A percentile compares a stretch with the other conserved stretches of the same genome.
Evolutionary conservation across 2,113 vertebrate genomes (phyloP).

Genomic region (Podarcis cretensis): DNA sequence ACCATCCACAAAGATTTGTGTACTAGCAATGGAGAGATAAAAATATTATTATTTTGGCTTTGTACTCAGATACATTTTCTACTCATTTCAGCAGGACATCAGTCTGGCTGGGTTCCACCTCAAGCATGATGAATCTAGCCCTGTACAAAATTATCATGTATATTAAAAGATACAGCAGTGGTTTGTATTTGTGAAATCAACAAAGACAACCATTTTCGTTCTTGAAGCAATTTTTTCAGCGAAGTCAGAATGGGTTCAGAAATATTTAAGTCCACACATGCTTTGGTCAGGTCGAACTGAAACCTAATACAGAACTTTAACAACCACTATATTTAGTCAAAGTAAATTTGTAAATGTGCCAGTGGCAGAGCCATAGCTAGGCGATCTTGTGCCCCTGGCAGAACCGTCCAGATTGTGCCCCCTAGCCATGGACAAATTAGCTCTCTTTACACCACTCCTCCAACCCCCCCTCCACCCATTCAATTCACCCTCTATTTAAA

Average conservation of each 20-base stretch:
- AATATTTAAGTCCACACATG: slow-evolving; percentile 21
- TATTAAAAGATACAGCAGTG: slow-evolving; percentile 18
- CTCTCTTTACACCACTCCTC: too few relatives aligned
- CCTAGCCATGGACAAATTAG: too few relatives aligned
- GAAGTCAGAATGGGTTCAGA: slow-evolving; percentile 29
- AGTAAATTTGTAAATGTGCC: too few relatives aligned
- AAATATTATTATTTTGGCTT: not conserved
- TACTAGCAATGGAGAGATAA: not conserved
- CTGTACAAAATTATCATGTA: slow-evolving; percentile 1
- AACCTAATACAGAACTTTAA: not conserved
- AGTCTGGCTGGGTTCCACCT: not conserved
- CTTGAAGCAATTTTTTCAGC: slow-evolving; percentile 32
- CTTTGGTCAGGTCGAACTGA: slow-evolving; percentile 6
- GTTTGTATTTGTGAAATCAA: not conserved
- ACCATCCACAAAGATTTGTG: not conserved
- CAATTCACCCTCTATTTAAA: too few relatives aligned
- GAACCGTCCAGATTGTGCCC: too few relatives aligned
- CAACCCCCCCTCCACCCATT: too few relatives aligned
- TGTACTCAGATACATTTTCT: not conserved
- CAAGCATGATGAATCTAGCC: not conserved
- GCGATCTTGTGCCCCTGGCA: too few relatives aligned
- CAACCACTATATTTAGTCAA: too few relatives aligned
- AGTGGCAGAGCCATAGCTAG: too few relatives aligned
- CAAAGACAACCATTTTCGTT: slow-evolving; percentile 25
- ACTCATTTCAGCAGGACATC: not conserved